Base-by-base conservation (phyloP, 2,888 invertebrate genomes). In the Scaptodrosophila latifasciaeformis region DNA sequence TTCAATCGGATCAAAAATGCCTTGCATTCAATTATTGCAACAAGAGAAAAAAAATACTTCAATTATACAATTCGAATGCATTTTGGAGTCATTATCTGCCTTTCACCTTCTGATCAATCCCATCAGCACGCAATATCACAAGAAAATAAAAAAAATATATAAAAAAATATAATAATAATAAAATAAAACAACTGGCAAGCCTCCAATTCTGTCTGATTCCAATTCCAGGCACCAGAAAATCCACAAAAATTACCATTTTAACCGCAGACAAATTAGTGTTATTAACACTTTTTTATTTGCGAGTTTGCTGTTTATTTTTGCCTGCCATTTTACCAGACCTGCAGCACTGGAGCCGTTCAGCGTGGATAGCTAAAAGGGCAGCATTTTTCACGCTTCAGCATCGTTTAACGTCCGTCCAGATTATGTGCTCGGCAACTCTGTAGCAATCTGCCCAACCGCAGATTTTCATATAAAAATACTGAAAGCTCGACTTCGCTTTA, bases 221-320 rank as follows among this genome's bases (percentile, higher is more conserved):
- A 66, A 66, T 74, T 67, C 49, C 45, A 45, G 49, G 35, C 70
- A 66, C 66, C 66, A 46, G 74, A 77, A 61, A 70, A 75, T 71
- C 79, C 67, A 75, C 76, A 75, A 74, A 78, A 78, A 71, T 79
- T 78, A 75, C 70, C 75, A 74, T 74, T 70, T 75, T 69, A 65
- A 79, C 76, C 76, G 71, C 76, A 77, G 69, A 77, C 76, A 77
- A 77, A 77, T 79, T 77, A 74, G 79, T 74, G 69, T 77, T 77
- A 77, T 77, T 79, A 77, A 79, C 76, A 77, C 79, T 68, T 75
- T 72, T 72, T 68, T 59, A 37, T 37, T 37, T 37, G 17, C 17
- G 37, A n/a, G 55, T 50, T 17, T 31, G 35, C 10, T 37, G 9
- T 9, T 15, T 19, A 10, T 53, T 43, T 27, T 43, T 49, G 43